Base-by-base conservation (phyloP, 2,113 vertebrate genomes). In the Chaetops frenatus region DNA sequence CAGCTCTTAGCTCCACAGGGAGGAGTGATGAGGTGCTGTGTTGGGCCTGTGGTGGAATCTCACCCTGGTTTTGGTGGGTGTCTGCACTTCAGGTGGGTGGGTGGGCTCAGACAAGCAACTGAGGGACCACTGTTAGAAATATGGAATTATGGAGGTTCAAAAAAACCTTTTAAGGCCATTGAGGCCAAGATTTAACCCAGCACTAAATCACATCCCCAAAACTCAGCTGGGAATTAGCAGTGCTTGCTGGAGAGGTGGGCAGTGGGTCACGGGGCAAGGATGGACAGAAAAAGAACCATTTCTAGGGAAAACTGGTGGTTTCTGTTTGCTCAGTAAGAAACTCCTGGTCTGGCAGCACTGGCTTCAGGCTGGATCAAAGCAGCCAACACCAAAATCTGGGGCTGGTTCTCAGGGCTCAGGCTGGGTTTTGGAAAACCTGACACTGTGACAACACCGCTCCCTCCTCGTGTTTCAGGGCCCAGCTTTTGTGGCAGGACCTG, bases 331-430 rank as follows among this genome's bases (percentile, higher is more conserved):
- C 29, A 69, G 45, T 24, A 42, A 62, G 35, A 81, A 74, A 15
- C 2, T 58, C 35, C 31, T 28, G 48, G 13, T 29, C 15, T 87
- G 76, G 48, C 3, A 33, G 10, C 78, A 60, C 36, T 1, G 3
- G 2, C 50, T 70, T 79, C 3, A 4, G 47, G 27, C 15, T 0
- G 0, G 45, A 57, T 33, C 5, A 19, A 13, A 54, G 38, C 36
- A 61, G 83, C 45, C 45, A 69, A 20, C 5, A 17, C 4, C 40
- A 42, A 58, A 71, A 5, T 13, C 27, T 42, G 28, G 28, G 17
- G 5, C 0, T 82, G 21, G 17, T 17, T 62, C 21, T 72, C 7
- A 27, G 42, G 31, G 36, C 18, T 82, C n/a, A 73, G 60, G 27
- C 7, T 57, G 50, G 7, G 7, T 57, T 65, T n/a, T n/a, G n/a